Evolutionary conservation across 2,797 vertebrate genomes (phyloP), one percentile per base, ranked within the genome.

Genomic region (Ataeniobius toweri): DNA sequence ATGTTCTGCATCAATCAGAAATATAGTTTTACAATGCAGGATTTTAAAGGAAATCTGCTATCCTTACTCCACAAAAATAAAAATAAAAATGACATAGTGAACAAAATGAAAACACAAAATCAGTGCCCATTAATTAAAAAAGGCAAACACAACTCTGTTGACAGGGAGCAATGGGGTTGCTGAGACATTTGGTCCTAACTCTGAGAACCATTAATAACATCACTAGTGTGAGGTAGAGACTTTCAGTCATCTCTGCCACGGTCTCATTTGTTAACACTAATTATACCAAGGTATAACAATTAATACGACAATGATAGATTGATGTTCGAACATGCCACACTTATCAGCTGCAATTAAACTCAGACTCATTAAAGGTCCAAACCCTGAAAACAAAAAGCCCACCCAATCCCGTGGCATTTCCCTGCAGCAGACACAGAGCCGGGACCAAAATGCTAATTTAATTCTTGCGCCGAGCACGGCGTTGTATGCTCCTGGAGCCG

Each of bases 401-500:
- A 44, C 70, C 65, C 59, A 74, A 73, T 58, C 73, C 68, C 8
- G 41, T 7, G 12, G 5, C 73, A 22, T 77, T 39, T 61, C 58
- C 41, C 41, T 67, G 48, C 74, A 78, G 80, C 39, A 50, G 76
- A 72, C 41, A 22, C 5, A 36, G 72, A 39, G 70, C 71, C 65
- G 79, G 78, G 75, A 82, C 71, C 61, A 0, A 88, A 87, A 87
- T 85, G 86, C 75, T 87, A 87, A 91, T 88, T 85, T 73, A 28
- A 61, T 74, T 82, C 73, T 80, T 77, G 84, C 69, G 65, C 36
- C 36, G 59, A 72, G 69, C 65, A 7, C 59, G 67, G 79, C 53
- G 56, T 58, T 24, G 80, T 78, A 74, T 44, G 83, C 87, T 88
- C 87, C 53, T 6, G 82, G 82, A 89, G 77, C 80, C 56, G 80